These are phyloP conservation scores for Lithophane socia DNA, from an alignment of 2,888 invertebrate species.

Conservation along the genomic window DNA sequence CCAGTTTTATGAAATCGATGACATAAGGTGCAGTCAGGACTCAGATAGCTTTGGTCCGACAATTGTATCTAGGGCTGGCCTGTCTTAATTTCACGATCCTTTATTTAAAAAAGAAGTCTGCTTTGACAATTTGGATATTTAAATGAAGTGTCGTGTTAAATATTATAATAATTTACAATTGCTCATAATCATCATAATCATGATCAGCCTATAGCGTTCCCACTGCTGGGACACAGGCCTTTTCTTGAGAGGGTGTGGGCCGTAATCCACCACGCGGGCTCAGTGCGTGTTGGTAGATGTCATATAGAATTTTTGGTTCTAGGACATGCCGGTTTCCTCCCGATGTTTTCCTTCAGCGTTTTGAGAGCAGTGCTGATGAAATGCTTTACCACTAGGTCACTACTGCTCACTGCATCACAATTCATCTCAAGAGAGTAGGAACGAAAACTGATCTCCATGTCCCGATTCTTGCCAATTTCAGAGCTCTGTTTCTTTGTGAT, in stretches of 20 bases:
- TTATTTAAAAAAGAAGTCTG: too few relatives aligned
- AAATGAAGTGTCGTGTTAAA: background rate
- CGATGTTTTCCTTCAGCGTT: too few relatives aligned
- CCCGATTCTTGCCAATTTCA: background rate
- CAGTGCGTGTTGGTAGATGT: too few relatives aligned
- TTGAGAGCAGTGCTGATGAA: too few relatives aligned
- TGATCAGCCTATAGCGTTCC: too few relatives aligned
- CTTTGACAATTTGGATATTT: background rate
- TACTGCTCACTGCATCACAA: background rate
- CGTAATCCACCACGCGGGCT: too few relatives aligned
- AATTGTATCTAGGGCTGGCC: constrained; percentile 55
- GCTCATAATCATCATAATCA: too few relatives aligned
- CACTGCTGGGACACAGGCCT: too few relatives aligned
- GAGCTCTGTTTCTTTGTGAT: background rate
- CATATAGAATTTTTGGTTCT: too few relatives aligned
- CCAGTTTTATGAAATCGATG: constrained; percentile 76
- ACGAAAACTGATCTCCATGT: background rate
- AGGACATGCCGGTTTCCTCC: too few relatives aligned
- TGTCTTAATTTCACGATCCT: background rate
- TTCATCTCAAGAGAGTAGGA: background rate
- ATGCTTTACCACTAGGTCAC: too few relatives aligned
- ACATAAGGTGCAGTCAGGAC: constrained; percentile 76
- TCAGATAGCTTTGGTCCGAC: constrained; percentile 59
- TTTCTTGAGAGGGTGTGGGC: too few relatives aligned
- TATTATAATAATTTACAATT: background rate